Base-by-base conservation (phyloP, 2,888 invertebrate genomes). In the Synergus gifuensis region DNA sequence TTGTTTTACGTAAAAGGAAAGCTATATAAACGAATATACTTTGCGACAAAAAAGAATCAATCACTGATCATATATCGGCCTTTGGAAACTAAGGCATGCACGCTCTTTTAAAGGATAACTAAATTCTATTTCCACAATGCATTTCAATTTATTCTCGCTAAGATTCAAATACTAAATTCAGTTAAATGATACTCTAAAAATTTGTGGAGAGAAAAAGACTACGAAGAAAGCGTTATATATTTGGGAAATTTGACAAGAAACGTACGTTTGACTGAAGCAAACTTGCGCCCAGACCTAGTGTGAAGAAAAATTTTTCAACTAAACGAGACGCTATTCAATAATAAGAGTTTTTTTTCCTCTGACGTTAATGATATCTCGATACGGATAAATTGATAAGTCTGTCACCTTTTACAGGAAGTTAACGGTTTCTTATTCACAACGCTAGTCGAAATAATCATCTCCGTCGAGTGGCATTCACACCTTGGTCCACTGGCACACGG, bases 401-500 rank as follows among this genome's bases (percentile, higher is more conserved):
- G 46, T 54, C 36, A 73, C 54, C 22, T n/a, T 73, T 73, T 28
- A 14, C 49, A 28, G 2, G 22, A 60, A 73, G 9, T 36, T 49
- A 49, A 49, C 46, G 36, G 36, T 73, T 54, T 54, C n/a, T 14
- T 73, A 73, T 54, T 73, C 49, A 36, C 36, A 73, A 73, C 49
- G 49, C 46, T 54, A 54, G 49, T 40, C 28, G 73, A 73, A 49
- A 54, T 73, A 54, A 73, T 73, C 14, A 40, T 83, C 85, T 86
- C 84, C 79, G 80, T 79, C 78, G 79, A 81, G 88, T 86, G 87
- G 86, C 90, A 91, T 90, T 89, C 89, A 90, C 85, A 89, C 89
- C 86, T 91, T 91, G 91, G 90, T 90, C 90, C 91, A 90, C 88
- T 88, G 87, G 87, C 89, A 89, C 88, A 88, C 88, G 88, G 87